Evolutionary conservation across 2,888 invertebrate genomes (phyloP), one percentile per base, ranked within the genome.

Genomic region (Eupithecia abbreviata): DNA sequence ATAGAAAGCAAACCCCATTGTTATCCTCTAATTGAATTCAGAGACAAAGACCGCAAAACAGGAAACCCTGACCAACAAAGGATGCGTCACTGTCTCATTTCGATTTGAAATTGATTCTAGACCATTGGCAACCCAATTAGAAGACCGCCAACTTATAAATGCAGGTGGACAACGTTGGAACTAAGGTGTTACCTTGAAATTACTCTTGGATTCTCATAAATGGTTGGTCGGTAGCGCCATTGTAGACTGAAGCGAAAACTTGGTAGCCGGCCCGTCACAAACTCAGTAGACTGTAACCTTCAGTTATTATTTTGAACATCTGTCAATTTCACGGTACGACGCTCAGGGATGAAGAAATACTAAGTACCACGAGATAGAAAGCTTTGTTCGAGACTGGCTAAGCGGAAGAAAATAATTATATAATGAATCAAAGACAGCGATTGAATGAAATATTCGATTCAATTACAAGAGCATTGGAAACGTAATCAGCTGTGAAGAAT

Each of bases 361-460:
- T 83, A 83, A 83, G 84, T 81, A 87, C 85, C 85, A 85, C 85
- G 83, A 47, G 45, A 62, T 84, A 85, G 85, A 84, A 82, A 84
- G 85, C 86, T 92, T 91, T 91, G 91, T 92, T 90, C 88, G 79
- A 76, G 82, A 81, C 85, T 88, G 89, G 85, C 91, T 91, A 85
- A 90, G 90, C 91, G 91, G 87, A 92, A 90, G 90, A 91, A 90
- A 91, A 91, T 91, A 91, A 92, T 92, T 92, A 89, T 92, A 89
- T 85, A 81, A 82, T 82, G 86, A 89, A 88, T 89, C 86, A 87
- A 86, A 87, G 82, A 86, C 81, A 87, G 85, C 82, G 82, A 82
- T 83, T 82, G 82, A 80, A 84, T 86, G 84, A 85, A 82, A 86
- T 86, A 82, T 86, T 85, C 85, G 69, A 80, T 78, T 80, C 80